Evolutionary conservation across 2,888 invertebrate genomes (phyloP), one percentile per base, ranked within the genome.

Genomic region (Ormyrus nitidulus): DNA sequence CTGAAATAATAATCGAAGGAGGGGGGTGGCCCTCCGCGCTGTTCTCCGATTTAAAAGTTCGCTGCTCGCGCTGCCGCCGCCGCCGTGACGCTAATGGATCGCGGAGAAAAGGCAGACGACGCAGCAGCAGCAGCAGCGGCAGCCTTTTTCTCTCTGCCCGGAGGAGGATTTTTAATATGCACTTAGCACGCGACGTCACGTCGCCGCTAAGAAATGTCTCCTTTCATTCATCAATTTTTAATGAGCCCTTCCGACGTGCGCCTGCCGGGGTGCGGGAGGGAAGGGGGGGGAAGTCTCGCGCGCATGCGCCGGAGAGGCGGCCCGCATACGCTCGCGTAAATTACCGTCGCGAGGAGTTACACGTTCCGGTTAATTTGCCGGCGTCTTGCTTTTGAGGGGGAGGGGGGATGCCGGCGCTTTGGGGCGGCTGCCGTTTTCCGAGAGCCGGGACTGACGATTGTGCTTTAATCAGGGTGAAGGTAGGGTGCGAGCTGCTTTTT

Each of bases 221-320:
- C 56, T 68, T 75, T 71, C 80, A 80, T 76, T 71, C 80, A 72
- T 80, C 66, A 71, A 80, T 80, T 66, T 72, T 76, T 80, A 80
- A 80, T 72, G 76, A 80, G 71, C 54, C 62, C 71, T 76, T 65
- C 66, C 72, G 66, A 54, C 72, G 13, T 9, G 54, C 56, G 34
- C 11, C 11, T 53, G 2, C 68, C 10, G 5, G 9, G 64, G 1
- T 0, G 48, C 46, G 44, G 11, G 62, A 8, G 34, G 2, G 34
- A 3, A 2, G 34, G 34, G 2, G 34, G 34, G 2, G 2, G 3
- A 34, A 34, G 34, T 34, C 34, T 34, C 72, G 13, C 5, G 54
- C 56, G 34, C 11, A 5, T 53, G 5, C 66, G 8, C 4, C 0
- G 64, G 11, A 5, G 48, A 3, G 8, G 10, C 6, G 64, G n/a